Conservation (phyloP, 2,888 invertebrate species). For the Timema podura region DNA sequence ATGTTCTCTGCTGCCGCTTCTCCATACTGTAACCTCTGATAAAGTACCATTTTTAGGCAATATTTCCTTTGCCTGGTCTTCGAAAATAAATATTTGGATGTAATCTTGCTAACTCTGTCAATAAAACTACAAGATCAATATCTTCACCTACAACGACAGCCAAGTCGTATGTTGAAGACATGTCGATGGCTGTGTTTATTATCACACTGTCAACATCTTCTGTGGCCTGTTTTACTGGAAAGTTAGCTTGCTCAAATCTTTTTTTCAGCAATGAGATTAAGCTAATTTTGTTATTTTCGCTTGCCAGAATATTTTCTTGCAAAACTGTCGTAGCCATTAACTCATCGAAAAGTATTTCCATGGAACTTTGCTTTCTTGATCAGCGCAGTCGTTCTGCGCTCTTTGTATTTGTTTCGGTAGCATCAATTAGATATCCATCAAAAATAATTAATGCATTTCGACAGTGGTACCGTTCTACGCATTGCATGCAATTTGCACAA, state of each 20-base stretch:
- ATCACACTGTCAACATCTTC: not conserved
- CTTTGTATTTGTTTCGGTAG: not conserved
- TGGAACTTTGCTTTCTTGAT: not conserved
- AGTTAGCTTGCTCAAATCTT: not conserved
- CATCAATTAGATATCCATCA: constrained; percentile 5
- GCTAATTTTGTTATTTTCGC: not conserved
- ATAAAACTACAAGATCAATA: not conserved
- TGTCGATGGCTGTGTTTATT: not conserved
- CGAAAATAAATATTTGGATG: not conserved
- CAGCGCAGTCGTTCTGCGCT: not conserved
- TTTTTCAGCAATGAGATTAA: constrained; percentile 6
- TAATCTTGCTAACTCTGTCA: not conserved
- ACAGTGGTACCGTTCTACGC: not conserved
- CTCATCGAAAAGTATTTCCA: not conserved
- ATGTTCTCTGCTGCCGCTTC: not conserved
- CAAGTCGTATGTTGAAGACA: not conserved
- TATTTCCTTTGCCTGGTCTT: not conserved
- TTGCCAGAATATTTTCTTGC: not conserved
- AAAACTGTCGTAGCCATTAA: not conserved
- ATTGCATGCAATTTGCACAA: constrained; percentile 4
- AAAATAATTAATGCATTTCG: not conserved
- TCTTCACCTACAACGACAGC: not conserved
- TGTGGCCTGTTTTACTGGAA: not conserved
- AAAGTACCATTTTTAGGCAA: not conserved
- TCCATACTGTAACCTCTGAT: constrained; percentile 2